These are phyloP conservation scores for Chrysemys picta DNA, from an alignment of 2,113 vertebrate species.

Conservation along the genomic window DNA sequence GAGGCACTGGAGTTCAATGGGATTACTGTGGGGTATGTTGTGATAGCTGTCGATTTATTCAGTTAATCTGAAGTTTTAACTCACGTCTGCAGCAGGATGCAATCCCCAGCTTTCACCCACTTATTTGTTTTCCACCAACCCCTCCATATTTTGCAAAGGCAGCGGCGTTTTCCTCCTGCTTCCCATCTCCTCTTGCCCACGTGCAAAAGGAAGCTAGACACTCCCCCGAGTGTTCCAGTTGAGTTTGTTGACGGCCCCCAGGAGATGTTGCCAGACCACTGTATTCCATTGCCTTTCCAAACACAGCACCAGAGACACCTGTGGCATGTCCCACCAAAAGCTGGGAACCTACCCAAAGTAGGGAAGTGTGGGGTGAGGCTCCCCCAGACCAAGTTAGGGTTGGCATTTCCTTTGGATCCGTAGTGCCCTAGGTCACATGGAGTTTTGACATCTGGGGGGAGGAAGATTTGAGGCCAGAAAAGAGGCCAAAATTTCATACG, in stretches of 20 bases:
- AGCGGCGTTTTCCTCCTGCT: neutral
- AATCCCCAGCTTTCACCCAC: no score
- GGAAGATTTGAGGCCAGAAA: constrained; percentile 5
- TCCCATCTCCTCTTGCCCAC: neutral
- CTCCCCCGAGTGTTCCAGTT: neutral
- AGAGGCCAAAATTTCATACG: neutral
- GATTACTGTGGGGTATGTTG: neutral
- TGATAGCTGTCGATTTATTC: neutral
- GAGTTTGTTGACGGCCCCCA: neutral
- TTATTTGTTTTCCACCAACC: neutral
- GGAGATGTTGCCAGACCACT: constrained; percentile 50
- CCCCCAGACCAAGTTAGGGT: neutral
- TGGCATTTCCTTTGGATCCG: rapidly evolving
- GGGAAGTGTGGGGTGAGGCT: neutral
- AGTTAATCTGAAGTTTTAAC: no score
- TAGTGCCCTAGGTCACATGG: neutral
- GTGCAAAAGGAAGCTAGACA: neutral
- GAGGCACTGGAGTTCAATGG: rapidly evolving
- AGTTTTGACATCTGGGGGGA: neutral
- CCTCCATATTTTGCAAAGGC: neutral
- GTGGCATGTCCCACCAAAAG: neutral
- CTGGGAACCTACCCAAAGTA: neutral
- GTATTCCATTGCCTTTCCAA: constrained; percentile 57
- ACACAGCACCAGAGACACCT: neutral
- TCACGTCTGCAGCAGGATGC: no score